phyloP scores from a whole-genome alignment of 2,113 vertebrate species.

The Sinocyclocheilus rhinocerous region DNA sequence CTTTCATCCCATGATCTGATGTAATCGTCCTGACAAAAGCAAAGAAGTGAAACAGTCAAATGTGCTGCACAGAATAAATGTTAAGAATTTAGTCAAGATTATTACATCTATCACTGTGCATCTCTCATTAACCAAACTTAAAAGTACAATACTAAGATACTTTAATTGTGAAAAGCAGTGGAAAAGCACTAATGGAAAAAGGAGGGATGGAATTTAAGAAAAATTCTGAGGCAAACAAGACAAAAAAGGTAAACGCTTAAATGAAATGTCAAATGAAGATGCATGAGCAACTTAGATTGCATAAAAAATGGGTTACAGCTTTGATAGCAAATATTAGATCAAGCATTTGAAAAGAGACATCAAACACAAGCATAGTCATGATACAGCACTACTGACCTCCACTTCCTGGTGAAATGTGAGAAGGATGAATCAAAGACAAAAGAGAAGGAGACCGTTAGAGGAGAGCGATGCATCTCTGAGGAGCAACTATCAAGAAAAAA shows the following conservation, averaged over 20 bases:
- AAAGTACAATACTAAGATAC: conserved; percentile 10
- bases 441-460: conserved; percentile 59
- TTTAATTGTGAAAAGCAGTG: not conserved
- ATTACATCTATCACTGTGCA: not conserved
- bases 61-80: conserved; percentile 4
- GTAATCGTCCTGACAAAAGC: conserved; percentile 85
- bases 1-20: conserved; percentile 91
- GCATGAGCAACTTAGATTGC: not conserved
- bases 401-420: conserved; percentile 78
- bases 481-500: conserved; percentile 40
- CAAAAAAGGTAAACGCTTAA: not conserved
- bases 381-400: conserved; percentile 77
- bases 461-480: conserved; percentile 52
- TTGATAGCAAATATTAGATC: conserved; percentile 33
- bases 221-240: not conserved
- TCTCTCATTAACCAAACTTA: conserved; percentile 4
- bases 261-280: not conserved
- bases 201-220: not conserved
- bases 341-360: conserved; percentile 50
- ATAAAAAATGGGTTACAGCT: conserved; percentile 33
- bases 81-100: not conserved
- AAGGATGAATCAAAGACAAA: conserved; percentile 59
- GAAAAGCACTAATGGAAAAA: conserved; percentile 7
- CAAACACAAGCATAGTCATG: conserved; percentile 51
- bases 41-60: conserved; percentile 24